Conservation (phyloP, 2,113 vertebrate genomes). For the Micronycteris hirsuta region DNA sequence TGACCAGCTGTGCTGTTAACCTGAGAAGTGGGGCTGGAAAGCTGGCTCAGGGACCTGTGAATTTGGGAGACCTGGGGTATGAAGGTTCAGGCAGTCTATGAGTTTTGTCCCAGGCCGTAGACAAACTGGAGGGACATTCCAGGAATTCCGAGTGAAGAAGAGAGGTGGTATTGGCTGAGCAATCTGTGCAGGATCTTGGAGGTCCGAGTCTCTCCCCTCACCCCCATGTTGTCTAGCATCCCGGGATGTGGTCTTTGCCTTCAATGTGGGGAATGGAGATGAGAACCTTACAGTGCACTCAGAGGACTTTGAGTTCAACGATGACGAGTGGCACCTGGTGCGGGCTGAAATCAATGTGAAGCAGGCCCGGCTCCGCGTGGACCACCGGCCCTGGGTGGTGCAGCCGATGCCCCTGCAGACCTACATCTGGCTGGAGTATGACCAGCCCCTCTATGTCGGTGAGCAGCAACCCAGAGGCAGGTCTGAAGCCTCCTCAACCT, state of each 20-base stretch:
- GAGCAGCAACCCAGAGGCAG: slow-evolving; percentile 55
- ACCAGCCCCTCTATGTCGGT: slow-evolving; percentile 92
- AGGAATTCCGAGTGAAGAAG: not conserved
- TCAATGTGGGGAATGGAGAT: slow-evolving; percentile 94
- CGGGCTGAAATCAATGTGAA: slow-evolving; percentile 96
- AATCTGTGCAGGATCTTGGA: not conserved
- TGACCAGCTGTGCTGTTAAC: not conserved
- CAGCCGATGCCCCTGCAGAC: slow-evolving; percentile 90
- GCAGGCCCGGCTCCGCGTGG: slow-evolving; percentile 92
- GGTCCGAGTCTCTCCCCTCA: not conserved
- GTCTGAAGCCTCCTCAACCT: not conserved
- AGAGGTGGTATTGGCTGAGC: not conserved
- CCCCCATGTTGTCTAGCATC: slow-evolving; percentile 81
- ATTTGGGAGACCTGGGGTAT: fast-evolving
- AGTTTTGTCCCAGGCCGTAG: not conserved
- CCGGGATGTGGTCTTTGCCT: slow-evolving; percentile 88
- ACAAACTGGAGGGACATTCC: not conserved
- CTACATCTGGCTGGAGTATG: slow-evolving; percentile 90
- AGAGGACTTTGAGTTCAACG: slow-evolving; percentile 85
- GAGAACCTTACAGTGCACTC: slow-evolving; percentile 89
- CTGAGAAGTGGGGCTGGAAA: not conserved
- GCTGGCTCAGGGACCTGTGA: not conserved
- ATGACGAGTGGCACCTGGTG: slow-evolving; percentile 96
- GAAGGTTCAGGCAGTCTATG: not conserved
- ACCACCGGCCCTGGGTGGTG: slow-evolving; percentile 92